These are phyloP conservation scores for Bombus superbus DNA, from an alignment of 1,140 invertebrate genomes.

Conservation along the genomic window DNA sequence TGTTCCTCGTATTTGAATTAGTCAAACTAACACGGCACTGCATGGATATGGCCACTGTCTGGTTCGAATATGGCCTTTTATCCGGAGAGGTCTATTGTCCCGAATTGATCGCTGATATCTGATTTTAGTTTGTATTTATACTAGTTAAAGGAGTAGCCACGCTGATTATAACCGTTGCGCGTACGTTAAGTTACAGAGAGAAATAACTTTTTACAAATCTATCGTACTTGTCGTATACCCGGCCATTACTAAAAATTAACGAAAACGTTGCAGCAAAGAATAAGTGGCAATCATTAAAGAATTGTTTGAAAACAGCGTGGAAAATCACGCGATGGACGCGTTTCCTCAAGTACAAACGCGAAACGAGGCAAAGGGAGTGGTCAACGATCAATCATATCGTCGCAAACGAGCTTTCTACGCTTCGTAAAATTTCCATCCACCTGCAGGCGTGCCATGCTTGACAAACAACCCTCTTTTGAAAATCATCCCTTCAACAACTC, in stretches of 20 bases:
- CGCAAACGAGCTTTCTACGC: not conserved
- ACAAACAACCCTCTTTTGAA: conserved; percentile 10
- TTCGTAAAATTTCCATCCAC: conserved; percentile 18
- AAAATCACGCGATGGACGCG: not conserved
- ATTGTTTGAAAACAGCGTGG: not conserved
- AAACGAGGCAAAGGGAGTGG: not conserved
- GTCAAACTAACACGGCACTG: not conserved
- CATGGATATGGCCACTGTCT: not conserved
- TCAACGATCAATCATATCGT: conserved; percentile 12
- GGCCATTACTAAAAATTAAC: not conserved
- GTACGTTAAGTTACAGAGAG: no score
- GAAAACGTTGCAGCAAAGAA: not conserved
- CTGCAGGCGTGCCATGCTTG: not conserved
- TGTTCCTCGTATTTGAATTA: not conserved
- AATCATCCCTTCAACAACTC: not conserved
- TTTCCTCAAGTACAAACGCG: not conserved
- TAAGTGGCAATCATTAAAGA: not conserved
- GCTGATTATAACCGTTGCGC: not conserved
- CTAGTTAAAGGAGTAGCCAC: not conserved
- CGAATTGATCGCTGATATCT: not conserved
- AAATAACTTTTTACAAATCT: no score
- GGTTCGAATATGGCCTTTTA: not conserved
- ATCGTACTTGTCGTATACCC: no score
- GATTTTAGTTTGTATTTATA: not conserved
- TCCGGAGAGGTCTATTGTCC: not conserved